Evolutionary conservation across 2,113 vertebrate genomes (phyloP), one percentile per base, ranked within the genome.

Genomic region (Nothobranchius furzeri): DNA sequence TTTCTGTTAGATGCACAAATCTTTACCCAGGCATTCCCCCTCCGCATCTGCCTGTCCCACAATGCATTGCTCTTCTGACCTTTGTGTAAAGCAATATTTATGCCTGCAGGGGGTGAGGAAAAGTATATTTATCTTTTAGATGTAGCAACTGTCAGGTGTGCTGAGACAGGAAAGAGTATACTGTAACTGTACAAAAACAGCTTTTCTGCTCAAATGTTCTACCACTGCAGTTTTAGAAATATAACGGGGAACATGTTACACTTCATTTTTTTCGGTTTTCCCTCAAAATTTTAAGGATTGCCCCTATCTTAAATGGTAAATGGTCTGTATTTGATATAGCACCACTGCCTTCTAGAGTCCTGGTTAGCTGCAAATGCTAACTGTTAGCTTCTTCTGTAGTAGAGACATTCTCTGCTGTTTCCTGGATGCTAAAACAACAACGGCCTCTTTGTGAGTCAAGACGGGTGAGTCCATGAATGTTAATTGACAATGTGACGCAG

Each of bases 1-100:
- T 56, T 37, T 56, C 7, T 17, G 12, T 35, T 9, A 14, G 3
- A 36, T 30, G 30, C 12, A 14, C 24, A 14, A 30, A 4, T 52
- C 14, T 55, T 36, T 36, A 15, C 14, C 8, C 2, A 2, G 70
- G 49, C 49, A 24, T 0, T 25, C 53, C 7, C 37, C 37, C 37
- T 6, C 37, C 9, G 3, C 57, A 49, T 48, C 14, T 14, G 50
- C 42, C 20, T 59, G 13, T 52, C 48, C 7, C 48, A 10, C 47
- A 65, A 66, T 60, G 15, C 48, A 46, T 48, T 12, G 17, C 15
- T 46, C 52, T 15, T 13, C 48, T 50, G n/a, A 4, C 8, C 60
- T 78, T 71, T 4, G 15, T 68, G 36, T 64, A 51, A 65, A 52
- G 15, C 70, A 47, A 72, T 68, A 59, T 64, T 10, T 60, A 64